Conservation (phyloP, 2,888 invertebrate genomes). For the Neuroscelio doddi region DNA sequence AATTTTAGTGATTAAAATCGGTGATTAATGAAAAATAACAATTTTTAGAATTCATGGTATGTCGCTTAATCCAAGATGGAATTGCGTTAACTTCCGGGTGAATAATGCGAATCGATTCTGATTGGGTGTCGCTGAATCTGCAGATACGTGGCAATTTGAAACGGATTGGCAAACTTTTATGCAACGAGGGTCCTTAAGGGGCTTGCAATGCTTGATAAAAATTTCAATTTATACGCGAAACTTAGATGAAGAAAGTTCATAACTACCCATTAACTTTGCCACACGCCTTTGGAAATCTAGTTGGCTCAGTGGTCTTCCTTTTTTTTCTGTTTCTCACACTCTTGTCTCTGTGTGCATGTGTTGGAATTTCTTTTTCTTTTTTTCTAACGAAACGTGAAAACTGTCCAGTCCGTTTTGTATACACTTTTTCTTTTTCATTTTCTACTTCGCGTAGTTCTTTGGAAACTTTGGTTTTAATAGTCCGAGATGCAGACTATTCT, state of each 20-base stretch:
- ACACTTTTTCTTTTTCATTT: slow-evolving; percentile 20
- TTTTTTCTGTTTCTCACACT: slow-evolving; percentile 14
- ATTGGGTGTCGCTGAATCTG: slow-evolving; percentile 42
- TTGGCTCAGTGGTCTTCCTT: slow-evolving; percentile 33
- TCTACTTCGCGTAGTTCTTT: neutral
- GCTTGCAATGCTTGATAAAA: slow-evolving; percentile 56
- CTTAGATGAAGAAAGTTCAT: slow-evolving; percentile 65
- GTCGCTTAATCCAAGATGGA: too few species aligned
- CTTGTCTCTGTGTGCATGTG: neutral
- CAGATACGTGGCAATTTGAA: slow-evolving; percentile 44
- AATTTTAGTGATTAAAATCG: too few species aligned
- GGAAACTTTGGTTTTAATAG: slow-evolving; percentile 20
- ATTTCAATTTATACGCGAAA: slow-evolving; percentile 63
- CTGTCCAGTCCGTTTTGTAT: slow-evolving; percentile 27
- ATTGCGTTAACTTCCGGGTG: slow-evolving; percentile 21
- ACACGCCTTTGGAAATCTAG: slow-evolving; percentile 42
- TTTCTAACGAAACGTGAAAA: slow-evolving; percentile 24
- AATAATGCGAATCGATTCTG: slow-evolving; percentile 37
- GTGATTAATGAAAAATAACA: too few species aligned
- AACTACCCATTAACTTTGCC: slow-evolving; percentile 60
- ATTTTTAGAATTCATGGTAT: too few species aligned
- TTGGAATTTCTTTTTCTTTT: slow-evolving; percentile 7
- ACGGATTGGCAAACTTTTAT: slow-evolving; percentile 36
- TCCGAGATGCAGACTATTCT: slow-evolving; percentile 6
- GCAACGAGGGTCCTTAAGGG: slow-evolving; percentile 51